Evolutionary conservation across 1,140 invertebrate genomes (phyloP).

Genomic region (Polypedilum pembai): DNA sequence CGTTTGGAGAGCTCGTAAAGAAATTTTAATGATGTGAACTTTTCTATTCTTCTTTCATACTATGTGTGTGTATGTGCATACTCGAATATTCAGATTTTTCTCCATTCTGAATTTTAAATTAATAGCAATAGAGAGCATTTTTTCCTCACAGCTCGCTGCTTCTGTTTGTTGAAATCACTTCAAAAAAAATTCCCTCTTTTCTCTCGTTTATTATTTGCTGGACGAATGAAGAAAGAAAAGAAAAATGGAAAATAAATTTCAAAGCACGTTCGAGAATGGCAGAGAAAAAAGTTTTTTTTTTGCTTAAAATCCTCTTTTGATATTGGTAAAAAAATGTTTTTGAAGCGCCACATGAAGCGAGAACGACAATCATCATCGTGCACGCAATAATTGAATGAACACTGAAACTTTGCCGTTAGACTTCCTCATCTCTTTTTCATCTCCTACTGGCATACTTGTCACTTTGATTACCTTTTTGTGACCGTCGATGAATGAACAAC

Average conservation of each 20-base stretch:
- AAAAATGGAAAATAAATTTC: not conserved
- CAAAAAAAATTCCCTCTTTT: not conserved
- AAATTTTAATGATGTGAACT: conserved; percentile 7
- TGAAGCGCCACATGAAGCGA: not conserved
- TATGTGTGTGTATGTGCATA: not conserved
- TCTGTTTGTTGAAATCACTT: not conserved
- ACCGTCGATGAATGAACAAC: too few species aligned
- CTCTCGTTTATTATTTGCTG: not conserved
- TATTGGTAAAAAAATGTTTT: too few species aligned
- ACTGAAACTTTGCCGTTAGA: not conserved
- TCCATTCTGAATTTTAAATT: not conserved
- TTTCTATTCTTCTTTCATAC: not conserved
- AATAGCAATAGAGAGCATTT: not conserved
- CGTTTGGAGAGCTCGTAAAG: not conserved
- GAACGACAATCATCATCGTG: conserved; percentile 5
- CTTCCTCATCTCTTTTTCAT: not conserved
- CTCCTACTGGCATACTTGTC: not conserved
- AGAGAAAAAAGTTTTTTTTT: too few species aligned
- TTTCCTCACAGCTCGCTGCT: not conserved
- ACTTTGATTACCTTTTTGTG: too few species aligned
- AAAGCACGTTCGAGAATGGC: too few species aligned
- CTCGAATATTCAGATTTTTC: not conserved
- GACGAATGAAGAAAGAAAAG: not conserved
- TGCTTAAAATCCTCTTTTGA: too few species aligned
- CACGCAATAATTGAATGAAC: not conserved